A percentile compares a stretch with the other conserved stretches of the same genome.
Conservation (phyloP, 2,113 vertebrate species). For the Poecilia latipinna region DNA sequence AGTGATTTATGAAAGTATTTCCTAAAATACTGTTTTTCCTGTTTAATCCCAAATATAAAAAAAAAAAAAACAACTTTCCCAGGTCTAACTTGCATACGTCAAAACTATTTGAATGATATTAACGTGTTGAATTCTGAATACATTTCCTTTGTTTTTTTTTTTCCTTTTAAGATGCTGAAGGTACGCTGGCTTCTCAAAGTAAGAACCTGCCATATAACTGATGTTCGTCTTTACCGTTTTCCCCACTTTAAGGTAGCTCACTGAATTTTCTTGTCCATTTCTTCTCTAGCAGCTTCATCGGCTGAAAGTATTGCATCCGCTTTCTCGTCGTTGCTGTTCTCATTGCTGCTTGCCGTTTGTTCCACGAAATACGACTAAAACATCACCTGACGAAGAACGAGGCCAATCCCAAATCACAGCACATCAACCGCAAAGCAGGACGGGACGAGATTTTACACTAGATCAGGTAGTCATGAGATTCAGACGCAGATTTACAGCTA, state of each 20-base stretch:
- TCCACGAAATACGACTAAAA: slow-evolving; percentile 31
- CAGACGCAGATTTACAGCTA: neutral
- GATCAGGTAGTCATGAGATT: neutral
- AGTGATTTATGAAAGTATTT: neutral
- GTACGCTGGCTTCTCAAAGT: slow-evolving; percentile 5
- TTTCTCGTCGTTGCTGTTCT: slow-evolving; percentile 48
- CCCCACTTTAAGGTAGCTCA: neutral
- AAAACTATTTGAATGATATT: too few species aligned
- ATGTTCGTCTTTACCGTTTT: neutral
- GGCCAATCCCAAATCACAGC: neutral
- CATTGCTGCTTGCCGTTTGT: slow-evolving; percentile 35
- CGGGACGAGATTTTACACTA: neutral
- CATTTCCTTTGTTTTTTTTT: neutral
- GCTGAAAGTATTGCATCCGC: slow-evolving; percentile 18
- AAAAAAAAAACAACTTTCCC: too few species aligned
- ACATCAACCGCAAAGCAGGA: slow-evolving; percentile 1
- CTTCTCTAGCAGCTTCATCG: slow-evolving; percentile 23
- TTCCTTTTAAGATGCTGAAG: slow-evolving; percentile 17
- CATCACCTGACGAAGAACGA: neutral
- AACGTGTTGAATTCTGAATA: neutral
- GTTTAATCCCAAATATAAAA: too few species aligned
- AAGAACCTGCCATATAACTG: slow-evolving; percentile 1
- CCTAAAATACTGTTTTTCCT: neutral
- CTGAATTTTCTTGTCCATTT: neutral
- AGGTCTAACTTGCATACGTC: too few species aligned